Evolutionary conservation across 2,797 vertebrate genomes (phyloP).

Genomic region (Bradypodion pumilum): DNA sequence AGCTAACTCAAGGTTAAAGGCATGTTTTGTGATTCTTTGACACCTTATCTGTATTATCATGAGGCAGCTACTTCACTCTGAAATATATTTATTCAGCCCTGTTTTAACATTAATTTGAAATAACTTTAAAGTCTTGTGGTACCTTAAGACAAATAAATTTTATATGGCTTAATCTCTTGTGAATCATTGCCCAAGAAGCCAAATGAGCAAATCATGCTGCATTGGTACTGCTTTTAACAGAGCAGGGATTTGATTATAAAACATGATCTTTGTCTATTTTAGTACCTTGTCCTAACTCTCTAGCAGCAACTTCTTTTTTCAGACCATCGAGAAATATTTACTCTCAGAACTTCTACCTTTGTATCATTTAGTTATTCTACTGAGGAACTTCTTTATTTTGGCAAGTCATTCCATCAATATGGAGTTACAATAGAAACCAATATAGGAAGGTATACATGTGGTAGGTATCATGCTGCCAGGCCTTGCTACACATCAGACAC

Average conservation of each 20-base stretch:
- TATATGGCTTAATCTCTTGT: too few species aligned
- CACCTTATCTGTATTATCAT: too few species aligned
- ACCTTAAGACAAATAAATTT: too few species aligned
- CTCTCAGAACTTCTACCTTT: not conserved
- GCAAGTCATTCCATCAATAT: not conserved
- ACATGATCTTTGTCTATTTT: not conserved
- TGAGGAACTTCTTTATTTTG: not conserved
- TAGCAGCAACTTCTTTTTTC: not conserved
- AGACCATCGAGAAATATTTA: not conserved
- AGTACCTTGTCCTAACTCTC: not conserved
- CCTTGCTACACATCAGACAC: conserved; percentile 41
- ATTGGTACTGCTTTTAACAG: too few species aligned
- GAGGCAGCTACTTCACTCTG: not conserved
- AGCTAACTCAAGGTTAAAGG: too few species aligned
- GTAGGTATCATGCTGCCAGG: conserved; percentile 42
- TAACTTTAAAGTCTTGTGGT: too few species aligned
- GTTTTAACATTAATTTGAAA: not conserved
- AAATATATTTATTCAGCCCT: not conserved
- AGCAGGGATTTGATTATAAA: not conserved
- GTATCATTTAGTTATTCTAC: not conserved
- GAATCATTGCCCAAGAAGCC: too few species aligned
- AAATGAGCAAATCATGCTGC: not conserved
- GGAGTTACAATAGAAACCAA: not conserved
- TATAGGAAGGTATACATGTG: not conserved
- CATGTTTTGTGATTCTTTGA: too few species aligned